Evolutionary conservation across 2,113 vertebrate genomes (phyloP).

Genomic region (Saccopteryx leptura): DNA sequence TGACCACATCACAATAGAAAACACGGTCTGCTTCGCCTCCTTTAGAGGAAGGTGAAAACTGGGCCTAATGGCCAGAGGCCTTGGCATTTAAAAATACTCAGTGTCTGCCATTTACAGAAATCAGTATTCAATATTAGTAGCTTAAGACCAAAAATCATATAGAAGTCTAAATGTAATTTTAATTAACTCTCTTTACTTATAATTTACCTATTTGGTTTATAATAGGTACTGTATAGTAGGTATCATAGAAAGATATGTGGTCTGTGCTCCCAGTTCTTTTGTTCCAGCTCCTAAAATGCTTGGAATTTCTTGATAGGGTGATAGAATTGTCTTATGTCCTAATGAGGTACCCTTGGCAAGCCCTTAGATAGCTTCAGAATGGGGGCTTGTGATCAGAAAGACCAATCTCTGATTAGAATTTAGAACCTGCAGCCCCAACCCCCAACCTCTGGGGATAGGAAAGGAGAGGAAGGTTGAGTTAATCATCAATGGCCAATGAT

Average conservation of each 20-base stretch:
- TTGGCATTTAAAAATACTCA: background rate
- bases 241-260: background rate
- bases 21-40: background rate
- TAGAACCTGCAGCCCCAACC: background rate
- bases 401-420: background rate
- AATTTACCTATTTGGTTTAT: background rate
- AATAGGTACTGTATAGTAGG: background rate
- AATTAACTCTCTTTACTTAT: background rate
- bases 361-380: background rate
- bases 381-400: background rate
- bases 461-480: background rate
- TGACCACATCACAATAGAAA: background rate
- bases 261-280: background rate
- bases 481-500: background rate
- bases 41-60: background rate
- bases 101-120: background rate
- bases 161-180: background rate
- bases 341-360: background rate
- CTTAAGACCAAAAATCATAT: background rate
- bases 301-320: background rate
- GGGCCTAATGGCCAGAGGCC: background rate
- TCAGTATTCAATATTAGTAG: background rate
- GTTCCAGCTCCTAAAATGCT: slow-evolving; percentile 36
- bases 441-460: background rate
- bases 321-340: background rate